Evolutionary conservation across 2,888 invertebrate species (phyloP).

Genomic region (Latrodectus elegans): DNA sequence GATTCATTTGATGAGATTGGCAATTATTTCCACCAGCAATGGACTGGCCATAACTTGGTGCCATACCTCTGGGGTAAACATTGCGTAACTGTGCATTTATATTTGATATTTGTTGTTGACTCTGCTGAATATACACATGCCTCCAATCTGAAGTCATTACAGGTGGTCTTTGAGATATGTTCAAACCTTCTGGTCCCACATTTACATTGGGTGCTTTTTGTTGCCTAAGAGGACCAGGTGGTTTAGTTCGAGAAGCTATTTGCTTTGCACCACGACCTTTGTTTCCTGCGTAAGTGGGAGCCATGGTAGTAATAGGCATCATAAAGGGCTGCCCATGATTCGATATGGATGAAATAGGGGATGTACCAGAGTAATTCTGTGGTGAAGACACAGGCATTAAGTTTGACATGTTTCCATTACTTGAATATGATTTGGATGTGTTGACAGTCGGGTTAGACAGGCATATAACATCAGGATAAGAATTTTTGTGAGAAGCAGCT

Average conservation of each 20-base stretch:
- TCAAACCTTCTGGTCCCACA: conserved; percentile 78
- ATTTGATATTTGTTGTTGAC: conserved; percentile 35
- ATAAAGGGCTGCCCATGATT: conserved; percentile 21
- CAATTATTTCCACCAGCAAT: conserved; percentile 18
- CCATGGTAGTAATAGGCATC: conserved; percentile 18
- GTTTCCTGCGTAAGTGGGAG: conserved; percentile 16
- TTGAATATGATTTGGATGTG: not conserved
- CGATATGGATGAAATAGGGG: not conserved
- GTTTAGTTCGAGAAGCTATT: conserved; percentile 25
- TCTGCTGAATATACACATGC: conserved; percentile 76
- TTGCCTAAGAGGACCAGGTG: conserved; percentile 20
- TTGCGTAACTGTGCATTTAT: conserved; percentile 35
- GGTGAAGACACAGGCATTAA: not conserved
- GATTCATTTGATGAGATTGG: conserved; percentile 26
- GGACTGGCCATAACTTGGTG: conserved; percentile 31
- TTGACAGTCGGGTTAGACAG: not conserved
- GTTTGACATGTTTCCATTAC: not conserved
- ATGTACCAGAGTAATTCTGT: not conserved
- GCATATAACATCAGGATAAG: not conserved
- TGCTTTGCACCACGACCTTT: conserved; percentile 37
- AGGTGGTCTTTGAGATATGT: conserved; percentile 76
- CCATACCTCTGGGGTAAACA: conserved; percentile 21
- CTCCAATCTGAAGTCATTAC: conserved; percentile 77
- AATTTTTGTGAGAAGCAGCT: not conserved
- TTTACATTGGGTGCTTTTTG: conserved; percentile 81